phyloP scores from a whole-genome alignment of 2,797 vertebrate genomes.

The Lagorchestes hirsutus region DNA sequence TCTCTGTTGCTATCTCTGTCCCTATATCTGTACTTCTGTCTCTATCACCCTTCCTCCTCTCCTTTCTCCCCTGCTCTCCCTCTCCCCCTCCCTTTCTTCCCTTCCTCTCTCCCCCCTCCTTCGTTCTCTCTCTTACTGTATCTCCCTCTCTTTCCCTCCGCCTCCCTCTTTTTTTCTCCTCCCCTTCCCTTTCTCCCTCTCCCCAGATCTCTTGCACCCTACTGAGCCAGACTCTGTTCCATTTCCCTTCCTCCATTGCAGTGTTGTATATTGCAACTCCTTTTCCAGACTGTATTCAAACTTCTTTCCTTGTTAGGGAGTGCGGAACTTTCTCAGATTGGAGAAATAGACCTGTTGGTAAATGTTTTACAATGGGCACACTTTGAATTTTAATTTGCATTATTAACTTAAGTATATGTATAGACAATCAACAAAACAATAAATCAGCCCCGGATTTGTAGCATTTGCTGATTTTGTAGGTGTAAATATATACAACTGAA shows the following conservation, averaged over 20 bases:
- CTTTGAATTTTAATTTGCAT: not conserved
- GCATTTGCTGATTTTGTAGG: not conserved
- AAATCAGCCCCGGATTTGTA: not conserved
- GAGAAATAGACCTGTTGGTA: not conserved
- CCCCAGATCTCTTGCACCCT: not conserved
- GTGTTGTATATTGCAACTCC: not conserved
- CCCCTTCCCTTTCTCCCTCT: too few relatives aligned
- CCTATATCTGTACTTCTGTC: rapidly evolving
- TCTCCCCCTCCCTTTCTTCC: too few relatives aligned
- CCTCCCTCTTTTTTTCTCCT: not conserved
- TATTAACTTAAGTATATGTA: not conserved
- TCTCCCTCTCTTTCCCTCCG: not conserved
- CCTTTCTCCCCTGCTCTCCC: too few relatives aligned
- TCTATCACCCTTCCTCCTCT: not conserved
- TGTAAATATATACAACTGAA: not conserved
- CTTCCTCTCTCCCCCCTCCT: too few relatives aligned
- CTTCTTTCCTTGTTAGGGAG: not conserved
- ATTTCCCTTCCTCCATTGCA: not conserved
- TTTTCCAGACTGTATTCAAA: not conserved
- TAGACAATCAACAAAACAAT: not conserved
- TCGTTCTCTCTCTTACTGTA: too few relatives aligned
- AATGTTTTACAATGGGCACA: not conserved
- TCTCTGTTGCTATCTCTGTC: not conserved
- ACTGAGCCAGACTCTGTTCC: not conserved
- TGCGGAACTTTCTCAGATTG: not conserved